Evolutionary conservation across 2,888 invertebrate species (phyloP).

Genomic region (Sarcophaga rosellei): DNA sequence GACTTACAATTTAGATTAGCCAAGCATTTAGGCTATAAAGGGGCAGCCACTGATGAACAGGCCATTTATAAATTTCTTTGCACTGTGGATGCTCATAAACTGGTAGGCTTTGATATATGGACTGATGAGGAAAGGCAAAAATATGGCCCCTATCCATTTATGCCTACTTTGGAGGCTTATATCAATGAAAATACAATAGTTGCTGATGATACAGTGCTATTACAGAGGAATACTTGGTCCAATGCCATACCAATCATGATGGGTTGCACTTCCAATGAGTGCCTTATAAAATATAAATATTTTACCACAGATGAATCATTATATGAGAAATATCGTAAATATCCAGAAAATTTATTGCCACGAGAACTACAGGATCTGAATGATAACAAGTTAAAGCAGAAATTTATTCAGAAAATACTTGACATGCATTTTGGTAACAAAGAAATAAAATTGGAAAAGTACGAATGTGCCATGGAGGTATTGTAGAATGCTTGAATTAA

Average conservation of each 20-base stretch:
- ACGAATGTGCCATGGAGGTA: slow-evolving; percentile 72
- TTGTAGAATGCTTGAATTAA: slow-evolving; percentile 1
- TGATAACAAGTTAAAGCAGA: slow-evolving; percentile 44
- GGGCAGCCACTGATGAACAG: slow-evolving; percentile 74
- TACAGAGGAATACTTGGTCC: slow-evolving; percentile 76
- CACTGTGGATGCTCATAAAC: slow-evolving; percentile 68
- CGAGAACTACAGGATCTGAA: slow-evolving; percentile 22
- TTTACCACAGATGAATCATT: slow-evolving; percentile 21
- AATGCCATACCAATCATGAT: slow-evolving; percentile 76
- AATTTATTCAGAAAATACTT: slow-evolving; percentile 72
- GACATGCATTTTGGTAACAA: slow-evolving; percentile 71
- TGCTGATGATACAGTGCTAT: slow-evolving; percentile 72
- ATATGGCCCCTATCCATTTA: slow-evolving; percentile 51
- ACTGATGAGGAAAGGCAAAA: slow-evolving; percentile 66
- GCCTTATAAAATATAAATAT: slow-evolving; percentile 23
- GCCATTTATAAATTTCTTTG: slow-evolving; percentile 70
- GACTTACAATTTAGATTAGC: slow-evolving; percentile 73
- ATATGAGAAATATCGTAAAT: slow-evolving; percentile 32
- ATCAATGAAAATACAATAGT: slow-evolving; percentile 72
- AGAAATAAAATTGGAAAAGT: slow-evolving; percentile 75
- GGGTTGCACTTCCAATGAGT: slow-evolving; percentile 76
- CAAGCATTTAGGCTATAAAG: slow-evolving; percentile 74
- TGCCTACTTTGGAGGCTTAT: slow-evolving; percentile 58
- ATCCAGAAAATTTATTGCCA: slow-evolving; percentile 68
- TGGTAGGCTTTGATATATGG: slow-evolving; percentile 67